phyloP scores from a whole-genome alignment of 1,140 invertebrate genomes.

The Drosophila rufa region DNA sequence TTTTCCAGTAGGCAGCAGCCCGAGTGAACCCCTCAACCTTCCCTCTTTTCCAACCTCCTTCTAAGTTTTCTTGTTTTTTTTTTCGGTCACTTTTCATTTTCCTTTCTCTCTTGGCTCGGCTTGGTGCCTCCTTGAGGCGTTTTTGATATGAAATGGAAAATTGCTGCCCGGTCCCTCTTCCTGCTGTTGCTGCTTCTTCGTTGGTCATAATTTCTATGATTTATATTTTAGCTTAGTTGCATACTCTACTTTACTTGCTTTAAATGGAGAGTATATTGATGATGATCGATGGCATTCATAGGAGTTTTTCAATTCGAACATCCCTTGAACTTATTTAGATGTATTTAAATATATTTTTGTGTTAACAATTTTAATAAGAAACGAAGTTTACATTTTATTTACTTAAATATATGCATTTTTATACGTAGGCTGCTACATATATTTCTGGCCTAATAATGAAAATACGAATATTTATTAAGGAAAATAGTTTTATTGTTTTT shows the following conservation, averaged over 20 bases:
- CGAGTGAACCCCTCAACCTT: not conserved
- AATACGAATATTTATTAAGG: too few species aligned
- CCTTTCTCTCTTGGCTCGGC: conserved; percentile 55
- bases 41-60: not conserved
- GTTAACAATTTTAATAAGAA: not conserved
- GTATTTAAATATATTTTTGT: not conserved
- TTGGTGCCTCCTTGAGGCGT: conserved; percentile 48
- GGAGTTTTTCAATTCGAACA: not conserved
- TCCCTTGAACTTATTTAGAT: not conserved
- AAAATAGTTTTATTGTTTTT: too few species aligned
- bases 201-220: conserved; percentile 76
- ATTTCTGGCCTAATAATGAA: too few species aligned
- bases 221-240: conserved; percentile 62
- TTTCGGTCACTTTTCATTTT: conserved; percentile 73
- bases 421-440: too few species aligned
- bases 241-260: not conserved
- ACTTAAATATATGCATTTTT: not conserved
- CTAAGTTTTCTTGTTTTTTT: conserved; percentile 41
- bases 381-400: not conserved
- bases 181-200: conserved; percentile 3
- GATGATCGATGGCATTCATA: not conserved
- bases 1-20: conserved; percentile 72
- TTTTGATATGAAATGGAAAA: conserved; percentile 73
- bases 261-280: not conserved
- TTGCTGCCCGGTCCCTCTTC: conserved; percentile 38